Percentiles rank a stretch among this genome's conserved stretches.
Conservation (phyloP, 2,113 vertebrate species). For the Sterrhoptilus dennistouni region DNA sequence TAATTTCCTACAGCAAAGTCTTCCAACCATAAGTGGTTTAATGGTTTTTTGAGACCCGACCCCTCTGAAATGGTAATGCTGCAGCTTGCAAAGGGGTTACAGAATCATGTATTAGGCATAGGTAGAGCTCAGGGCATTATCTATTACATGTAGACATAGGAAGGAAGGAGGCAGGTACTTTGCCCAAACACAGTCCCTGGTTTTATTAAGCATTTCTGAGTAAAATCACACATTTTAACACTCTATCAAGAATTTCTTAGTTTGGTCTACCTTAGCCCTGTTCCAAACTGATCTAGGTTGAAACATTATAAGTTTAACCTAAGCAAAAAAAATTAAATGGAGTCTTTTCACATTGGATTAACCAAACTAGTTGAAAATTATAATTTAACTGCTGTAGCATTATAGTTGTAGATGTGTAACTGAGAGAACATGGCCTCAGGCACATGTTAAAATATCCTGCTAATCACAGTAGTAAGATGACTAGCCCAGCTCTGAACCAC, state of each 20-base stretch:
- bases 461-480: background rate
- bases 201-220: background rate
- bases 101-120: background rate
- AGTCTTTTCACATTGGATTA: background rate
- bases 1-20: background rate
- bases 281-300: background rate
- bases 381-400: background rate
- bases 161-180: background rate
- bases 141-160: background rate
- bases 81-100: background rate
- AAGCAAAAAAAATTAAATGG: background rate
- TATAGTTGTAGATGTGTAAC: constrained; percentile 2
- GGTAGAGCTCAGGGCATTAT: background rate
- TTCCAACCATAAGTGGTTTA: background rate
- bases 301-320: background rate
- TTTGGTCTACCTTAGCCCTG: background rate
- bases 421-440: constrained; percentile 4
- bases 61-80: background rate
- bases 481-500: background rate
- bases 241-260: background rate
- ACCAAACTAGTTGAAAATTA: constrained; percentile 1
- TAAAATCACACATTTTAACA: background rate
- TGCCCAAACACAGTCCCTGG: background rate
- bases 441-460: background rate
- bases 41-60: background rate